Evolutionary conservation across 2,113 vertebrate species (phyloP), one percentile per base, ranked within the genome.

Genomic region (Brienomyrus brachyistius): DNA sequence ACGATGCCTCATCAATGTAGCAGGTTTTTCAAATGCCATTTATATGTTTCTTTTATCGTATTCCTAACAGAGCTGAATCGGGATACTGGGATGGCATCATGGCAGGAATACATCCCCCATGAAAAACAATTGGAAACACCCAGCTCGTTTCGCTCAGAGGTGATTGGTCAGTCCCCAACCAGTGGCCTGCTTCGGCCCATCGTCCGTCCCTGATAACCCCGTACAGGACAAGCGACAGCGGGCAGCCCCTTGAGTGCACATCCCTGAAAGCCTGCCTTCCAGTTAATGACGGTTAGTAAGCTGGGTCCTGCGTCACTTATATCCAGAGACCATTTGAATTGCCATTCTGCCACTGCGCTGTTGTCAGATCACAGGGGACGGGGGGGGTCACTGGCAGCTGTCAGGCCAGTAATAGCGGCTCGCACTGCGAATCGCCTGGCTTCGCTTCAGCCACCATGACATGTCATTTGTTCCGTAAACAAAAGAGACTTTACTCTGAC

Each of bases 401-500:
- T 89, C 88, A 15, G 88, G 40, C 31, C 51, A n/a, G 66, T 82
- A 83, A 89, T 54, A 51, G 52, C 19, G 74, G 74, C 56, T 56
- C 15, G 17, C 56, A 56, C 43, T 17, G 19, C 51, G 40, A 88
- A 70, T 50, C 35, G 56, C 7, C 23, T 21, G 31, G 13, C 15
- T 43, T 80, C 2, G 1, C 4, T 13, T 43, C 15, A 43, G 13
- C 31, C 1, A 7, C 31, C 10, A 40, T n/a, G 51, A 82, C 35
- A n/a, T 43, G 31, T 82, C 88, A 83, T 70, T 80, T 52, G 82
- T 82, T 82, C 50, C 70, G 35, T 48, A 89, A 54, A 89, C 70
- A 89, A 82, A 82, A 50, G 27, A 56, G 51, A 82, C n/a, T 6
- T n/a, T 47, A 5, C 23, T 31, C 66, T 21, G 66, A 52, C 62